Evolutionary conservation across 2,113 vertebrate species (phyloP).

Genomic region (Sisor rabdophorus): DNA sequence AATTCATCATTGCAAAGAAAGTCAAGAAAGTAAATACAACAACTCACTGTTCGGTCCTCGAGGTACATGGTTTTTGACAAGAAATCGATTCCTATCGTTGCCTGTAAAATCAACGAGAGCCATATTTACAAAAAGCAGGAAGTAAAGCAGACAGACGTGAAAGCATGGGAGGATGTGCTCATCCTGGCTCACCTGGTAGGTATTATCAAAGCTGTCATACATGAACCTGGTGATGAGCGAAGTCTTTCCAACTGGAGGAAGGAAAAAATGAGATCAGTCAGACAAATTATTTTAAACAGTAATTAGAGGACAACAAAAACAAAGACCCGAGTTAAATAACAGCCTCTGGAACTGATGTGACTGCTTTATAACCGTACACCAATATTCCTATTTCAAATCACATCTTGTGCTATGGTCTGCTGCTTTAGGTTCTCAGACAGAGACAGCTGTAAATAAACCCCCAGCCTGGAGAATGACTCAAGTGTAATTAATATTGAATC

Average conservation of each 20-base stretch:
- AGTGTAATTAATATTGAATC: no score
- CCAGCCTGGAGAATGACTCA: not conserved
- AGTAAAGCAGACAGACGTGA: not conserved
- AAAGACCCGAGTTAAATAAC: not conserved
- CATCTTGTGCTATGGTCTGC: not conserved
- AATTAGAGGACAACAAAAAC: not conserved
- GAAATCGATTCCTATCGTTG: conserved; percentile 99
- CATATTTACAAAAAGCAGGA: not conserved
- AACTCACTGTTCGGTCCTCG: conserved; percentile 97
- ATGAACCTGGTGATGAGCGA: conserved; percentile 98
- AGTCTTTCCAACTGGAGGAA: conserved; percentile 86
- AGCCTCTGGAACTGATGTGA: not conserved
- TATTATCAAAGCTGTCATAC: conserved; percentile 99
- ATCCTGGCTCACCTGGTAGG: conserved; percentile 82
- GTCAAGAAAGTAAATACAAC: not conserved
- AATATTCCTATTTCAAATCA: not conserved
- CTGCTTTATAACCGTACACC: not conserved
- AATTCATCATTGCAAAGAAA: not conserved
- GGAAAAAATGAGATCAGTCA: not conserved
- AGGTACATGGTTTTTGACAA: conserved; percentile 99
- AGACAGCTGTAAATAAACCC: not conserved
- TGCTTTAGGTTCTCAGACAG: not conserved
- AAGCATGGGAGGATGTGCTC: not conserved
- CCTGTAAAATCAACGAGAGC: conserved; percentile 68
- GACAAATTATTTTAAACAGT: not conserved